Evolutionary conservation across 2,113 vertebrate genomes (phyloP).

Genomic region (Heterochromis multidens): DNA sequence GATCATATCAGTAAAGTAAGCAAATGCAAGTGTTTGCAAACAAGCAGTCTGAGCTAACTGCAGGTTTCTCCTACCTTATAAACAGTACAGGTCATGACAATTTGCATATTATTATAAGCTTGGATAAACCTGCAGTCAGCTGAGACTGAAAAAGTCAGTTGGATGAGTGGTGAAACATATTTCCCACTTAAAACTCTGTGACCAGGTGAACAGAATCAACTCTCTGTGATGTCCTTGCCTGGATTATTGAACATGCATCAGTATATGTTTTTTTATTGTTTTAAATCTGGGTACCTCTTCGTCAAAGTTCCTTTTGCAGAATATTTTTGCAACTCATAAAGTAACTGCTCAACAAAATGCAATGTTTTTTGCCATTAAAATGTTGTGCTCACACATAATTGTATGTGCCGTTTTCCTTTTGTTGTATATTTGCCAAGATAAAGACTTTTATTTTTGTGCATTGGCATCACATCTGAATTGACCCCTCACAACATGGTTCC

Average conservation of each 20-base stretch:
- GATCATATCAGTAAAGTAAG: neutral
- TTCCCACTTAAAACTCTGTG: no score
- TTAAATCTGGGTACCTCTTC: no score
- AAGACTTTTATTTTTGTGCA: neutral
- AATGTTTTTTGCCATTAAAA: neutral
- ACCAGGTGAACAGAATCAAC: no score
- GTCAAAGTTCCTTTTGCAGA: no score
- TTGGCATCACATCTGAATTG: neutral
- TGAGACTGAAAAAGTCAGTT: no score
- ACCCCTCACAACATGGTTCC: neutral
- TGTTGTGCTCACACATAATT: neutral
- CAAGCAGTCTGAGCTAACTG: neutral
- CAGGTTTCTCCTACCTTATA: neutral
- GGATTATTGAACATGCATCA: no score
- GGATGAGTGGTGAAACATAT: no score
- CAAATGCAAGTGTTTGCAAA: neutral
- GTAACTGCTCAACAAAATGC: neutral
- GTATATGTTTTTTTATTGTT: no score
- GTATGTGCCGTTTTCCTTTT: no score
- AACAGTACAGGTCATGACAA: neutral
- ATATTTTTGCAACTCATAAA: neutral
- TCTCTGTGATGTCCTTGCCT: no score
- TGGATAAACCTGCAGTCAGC: no score
- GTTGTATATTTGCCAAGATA: neutral
- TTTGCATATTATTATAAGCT: fast-evolving